Evolutionary conservation across 2,888 invertebrate species (phyloP).

Genomic region (Eupelmus urozonus): DNA sequence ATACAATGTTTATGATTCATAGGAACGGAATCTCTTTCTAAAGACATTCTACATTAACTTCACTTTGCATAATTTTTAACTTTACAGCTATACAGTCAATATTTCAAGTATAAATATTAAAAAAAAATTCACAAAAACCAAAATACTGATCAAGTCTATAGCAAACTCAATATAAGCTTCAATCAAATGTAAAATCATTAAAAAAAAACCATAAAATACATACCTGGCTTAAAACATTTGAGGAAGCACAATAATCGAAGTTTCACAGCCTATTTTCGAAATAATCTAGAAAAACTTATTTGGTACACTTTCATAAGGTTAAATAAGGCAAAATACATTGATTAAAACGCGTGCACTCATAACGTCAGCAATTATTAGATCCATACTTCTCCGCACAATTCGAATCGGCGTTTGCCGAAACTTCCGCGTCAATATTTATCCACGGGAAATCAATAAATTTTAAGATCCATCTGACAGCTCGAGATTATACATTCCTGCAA

Average conservation of each 20-base stretch:
- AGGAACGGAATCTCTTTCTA: conserved; percentile 8
- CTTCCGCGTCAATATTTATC: background rate
- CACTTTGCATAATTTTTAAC: too few relatives aligned
- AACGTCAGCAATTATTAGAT: conserved; percentile 13
- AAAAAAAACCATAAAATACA: background rate
- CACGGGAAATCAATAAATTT: conserved; percentile 33
- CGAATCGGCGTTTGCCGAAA: background rate
- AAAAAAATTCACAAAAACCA: background rate
- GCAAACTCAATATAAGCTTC: background rate
- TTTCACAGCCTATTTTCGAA: conserved; percentile 37
- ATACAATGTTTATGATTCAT: background rate
- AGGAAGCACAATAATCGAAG: conserved; percentile 35
- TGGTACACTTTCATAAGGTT: conserved; percentile 1
- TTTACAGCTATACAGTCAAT: too few relatives aligned
- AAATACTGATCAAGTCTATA: too few relatives aligned
- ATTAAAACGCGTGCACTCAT: conserved; percentile 2
- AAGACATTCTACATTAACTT: background rate
- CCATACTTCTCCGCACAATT: conserved; percentile 6
- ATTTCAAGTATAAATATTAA: conserved; percentile 6
- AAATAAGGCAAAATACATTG: background rate
- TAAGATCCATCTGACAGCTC: conserved; percentile 21
- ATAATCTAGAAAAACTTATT: background rate
- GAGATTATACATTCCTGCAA: conserved; percentile 5
- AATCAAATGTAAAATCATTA: background rate
- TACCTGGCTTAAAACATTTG: conserved; percentile 28